These are phyloP conservation scores for Brachystomella parvula DNA, from an alignment of 1,140 invertebrate genomes.

Conservation along the genomic window DNA sequence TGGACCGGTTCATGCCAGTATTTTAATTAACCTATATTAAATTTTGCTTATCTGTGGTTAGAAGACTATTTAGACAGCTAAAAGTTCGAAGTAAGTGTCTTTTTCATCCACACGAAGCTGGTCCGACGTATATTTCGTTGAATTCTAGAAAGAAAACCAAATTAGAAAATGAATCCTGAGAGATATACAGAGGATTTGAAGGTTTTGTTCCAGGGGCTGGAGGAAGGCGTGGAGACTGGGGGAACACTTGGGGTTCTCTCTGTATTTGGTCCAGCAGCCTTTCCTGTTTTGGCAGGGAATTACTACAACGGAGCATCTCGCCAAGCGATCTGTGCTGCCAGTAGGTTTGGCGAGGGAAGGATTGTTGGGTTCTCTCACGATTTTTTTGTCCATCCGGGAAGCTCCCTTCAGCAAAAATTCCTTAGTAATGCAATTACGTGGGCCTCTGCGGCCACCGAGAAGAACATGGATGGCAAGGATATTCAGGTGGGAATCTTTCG, in stretches of 20 bases:
- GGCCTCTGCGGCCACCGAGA: not conserved
- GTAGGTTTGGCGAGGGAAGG: not conserved
- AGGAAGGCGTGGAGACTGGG: not conserved
- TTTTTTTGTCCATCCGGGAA: not conserved
- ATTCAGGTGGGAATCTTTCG: not conserved
- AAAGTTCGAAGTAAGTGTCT: too few species aligned
- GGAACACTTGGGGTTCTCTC: not conserved
- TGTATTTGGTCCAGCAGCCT: slow-evolving; percentile 4
- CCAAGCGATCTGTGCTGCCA: not conserved
- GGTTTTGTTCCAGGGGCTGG: not conserved
- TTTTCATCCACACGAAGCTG: too few species aligned
- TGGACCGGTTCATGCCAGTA: too few species aligned
- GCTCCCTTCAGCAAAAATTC: not conserved
- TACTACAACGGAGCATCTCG: too few species aligned
- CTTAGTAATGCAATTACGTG: not conserved
- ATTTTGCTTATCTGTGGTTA: too few species aligned
- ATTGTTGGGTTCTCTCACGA: not conserved
- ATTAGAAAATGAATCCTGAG: too few species aligned
- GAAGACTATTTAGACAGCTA: too few species aligned
- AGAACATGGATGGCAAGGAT: not conserved
- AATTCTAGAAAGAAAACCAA: too few species aligned
- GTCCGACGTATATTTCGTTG: too few species aligned
- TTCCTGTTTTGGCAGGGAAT: not conserved
- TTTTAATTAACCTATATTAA: too few species aligned
- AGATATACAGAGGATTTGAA: too few species aligned